These are phyloP conservation scores for Drosophila cardini DNA, from an alignment of 1,140 invertebrate species.

Conservation along the genomic window DNA sequence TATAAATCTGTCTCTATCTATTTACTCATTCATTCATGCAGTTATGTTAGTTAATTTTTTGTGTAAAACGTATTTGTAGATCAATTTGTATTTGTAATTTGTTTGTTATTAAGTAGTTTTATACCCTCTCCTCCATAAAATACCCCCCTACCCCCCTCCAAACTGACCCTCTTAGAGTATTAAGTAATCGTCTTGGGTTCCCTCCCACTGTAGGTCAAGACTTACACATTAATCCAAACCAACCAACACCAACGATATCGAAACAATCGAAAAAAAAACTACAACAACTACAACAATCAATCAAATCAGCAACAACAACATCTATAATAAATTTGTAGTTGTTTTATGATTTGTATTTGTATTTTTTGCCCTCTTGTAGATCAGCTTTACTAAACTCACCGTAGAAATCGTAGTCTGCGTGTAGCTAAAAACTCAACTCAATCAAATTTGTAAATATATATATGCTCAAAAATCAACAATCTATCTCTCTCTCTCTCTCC, in stretches of 20 bases:
- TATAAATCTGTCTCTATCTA: constrained; percentile 27
- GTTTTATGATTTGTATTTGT: constrained; percentile 37
- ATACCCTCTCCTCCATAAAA: background rate
- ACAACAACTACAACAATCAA: constrained; percentile 32
- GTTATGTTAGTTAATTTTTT: constrained; percentile 41
- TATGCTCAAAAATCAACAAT: constrained; percentile 66
- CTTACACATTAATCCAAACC: constrained; percentile 51
- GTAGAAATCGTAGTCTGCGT: constrained; percentile 74
- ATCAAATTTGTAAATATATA: constrained; percentile 68
- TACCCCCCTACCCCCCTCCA: no score
- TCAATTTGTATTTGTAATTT: constrained; percentile 49
- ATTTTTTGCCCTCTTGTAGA: constrained; percentile 45
- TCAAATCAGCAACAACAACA: constrained; percentile 34
- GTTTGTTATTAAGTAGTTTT: constrained; percentile 50
- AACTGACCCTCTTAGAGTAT: background rate
- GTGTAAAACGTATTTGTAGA: constrained; percentile 46
- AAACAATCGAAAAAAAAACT: constrained; percentile 42
- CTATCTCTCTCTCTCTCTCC: constrained; percentile 57
- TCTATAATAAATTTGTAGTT: constrained; percentile 36
- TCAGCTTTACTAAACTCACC: constrained; percentile 81
- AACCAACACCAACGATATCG: constrained; percentile 12
- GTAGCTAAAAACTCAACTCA: constrained; percentile 51
- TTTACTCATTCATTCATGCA: constrained; percentile 41
- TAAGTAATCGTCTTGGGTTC: constrained; percentile 10
- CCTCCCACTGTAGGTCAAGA: constrained; percentile 25